Percentiles rank a stretch among this genome's conserved stretches.
Evolutionary conservation across 2,888 invertebrate genomes (phyloP).

Genomic region (Epicampocera succincta): DNA sequence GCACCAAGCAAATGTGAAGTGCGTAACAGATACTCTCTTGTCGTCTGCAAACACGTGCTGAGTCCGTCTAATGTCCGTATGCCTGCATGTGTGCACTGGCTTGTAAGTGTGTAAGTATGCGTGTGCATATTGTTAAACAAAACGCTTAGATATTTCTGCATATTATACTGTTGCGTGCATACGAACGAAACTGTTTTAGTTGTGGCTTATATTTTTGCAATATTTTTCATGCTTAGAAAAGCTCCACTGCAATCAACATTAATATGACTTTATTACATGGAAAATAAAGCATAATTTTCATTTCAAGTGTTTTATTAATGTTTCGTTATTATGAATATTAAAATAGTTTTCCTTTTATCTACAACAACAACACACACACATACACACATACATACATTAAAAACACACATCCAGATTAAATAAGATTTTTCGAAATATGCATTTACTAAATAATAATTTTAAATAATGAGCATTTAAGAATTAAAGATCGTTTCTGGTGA

Average conservation of each 20-base stretch:
- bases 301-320: slow-evolving; percentile 54
- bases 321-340: slow-evolving; percentile 56
- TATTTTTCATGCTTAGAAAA: slow-evolving; percentile 49
- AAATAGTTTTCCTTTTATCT: slow-evolving; percentile 45
- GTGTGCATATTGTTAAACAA: background rate
- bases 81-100: background rate
- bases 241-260: slow-evolving; percentile 53
- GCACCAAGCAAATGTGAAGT: too few relatives aligned
- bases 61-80: background rate
- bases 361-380: background rate
- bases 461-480: slow-evolving; percentile 2
- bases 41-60: background rate
- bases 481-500: background rate
- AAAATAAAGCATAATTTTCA: slow-evolving; percentile 58
- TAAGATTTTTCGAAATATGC: background rate
- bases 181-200: slow-evolving; percentile 15
- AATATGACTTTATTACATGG: slow-evolving; percentile 64
- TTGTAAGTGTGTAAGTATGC: slow-evolving; percentile 18
- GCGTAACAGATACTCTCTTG: background rate
- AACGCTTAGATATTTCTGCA: background rate
- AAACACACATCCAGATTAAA: background rate
- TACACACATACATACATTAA: too few relatives aligned
- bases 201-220: slow-evolving; percentile 2
- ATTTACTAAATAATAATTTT: slow-evolving; percentile 4
- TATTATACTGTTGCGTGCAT: background rate